A percentile compares a stretch with the other conserved stretches of the same genome.
phyloP scores from a whole-genome alignment of 2,888 invertebrate genomes.

The Silvanus unidentatus region DNA sequence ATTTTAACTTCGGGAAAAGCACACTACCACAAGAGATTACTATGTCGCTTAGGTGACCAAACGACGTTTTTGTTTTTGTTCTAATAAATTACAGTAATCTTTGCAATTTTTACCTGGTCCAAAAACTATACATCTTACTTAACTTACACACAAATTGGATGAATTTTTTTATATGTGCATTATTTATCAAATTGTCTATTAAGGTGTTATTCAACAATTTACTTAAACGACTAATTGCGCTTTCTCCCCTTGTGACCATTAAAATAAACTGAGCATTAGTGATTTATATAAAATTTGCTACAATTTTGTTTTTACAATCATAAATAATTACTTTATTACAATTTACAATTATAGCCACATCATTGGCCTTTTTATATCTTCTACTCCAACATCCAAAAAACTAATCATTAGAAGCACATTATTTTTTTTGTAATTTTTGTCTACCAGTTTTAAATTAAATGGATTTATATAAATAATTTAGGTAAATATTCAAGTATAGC shows the following conservation, averaged over 20 bases:
- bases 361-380: too few relatives aligned
- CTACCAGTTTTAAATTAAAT: too few relatives aligned
- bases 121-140: constrained; percentile 20
- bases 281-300: too few relatives aligned
- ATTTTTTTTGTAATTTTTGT: too few relatives aligned
- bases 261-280: too few relatives aligned
- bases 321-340: too few relatives aligned
- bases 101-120: constrained; percentile 20
- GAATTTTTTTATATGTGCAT: constrained; percentile 1
- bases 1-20: constrained; percentile 39
- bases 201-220: constrained; percentile 2
- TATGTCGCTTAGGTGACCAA: constrained; percentile 29
- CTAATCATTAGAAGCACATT: too few relatives aligned
- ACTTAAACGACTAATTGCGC: neutral
- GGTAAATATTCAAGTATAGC: constrained; percentile 13
- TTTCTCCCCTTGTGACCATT: neutral
- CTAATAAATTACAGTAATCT: constrained; percentile 28
- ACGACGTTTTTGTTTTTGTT: constrained; percentile 23
- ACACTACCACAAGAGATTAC: constrained; percentile 5
- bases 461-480: constrained; percentile 18
- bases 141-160: constrained; percentile 12
- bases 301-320: too few relatives aligned
- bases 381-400: too few relatives aligned
- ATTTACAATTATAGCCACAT: too few relatives aligned
- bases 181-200: neutral